Conservation (phyloP, 2,797 vertebrate species). For the Eutrigla gurnardus region DNA sequence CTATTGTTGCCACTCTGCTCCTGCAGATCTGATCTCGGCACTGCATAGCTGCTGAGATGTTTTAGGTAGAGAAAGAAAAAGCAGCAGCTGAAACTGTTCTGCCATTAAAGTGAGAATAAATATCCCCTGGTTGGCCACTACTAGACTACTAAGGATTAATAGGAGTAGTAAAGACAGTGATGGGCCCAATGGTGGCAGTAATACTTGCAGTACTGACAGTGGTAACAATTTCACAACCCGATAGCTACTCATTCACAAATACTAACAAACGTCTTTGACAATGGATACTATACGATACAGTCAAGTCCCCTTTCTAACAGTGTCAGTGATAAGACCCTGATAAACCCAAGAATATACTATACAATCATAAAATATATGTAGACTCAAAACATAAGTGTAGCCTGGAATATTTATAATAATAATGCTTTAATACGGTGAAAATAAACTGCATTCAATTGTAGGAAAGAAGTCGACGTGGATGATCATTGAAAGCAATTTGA, state of each 20-base stretch:
- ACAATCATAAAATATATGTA: not conserved
- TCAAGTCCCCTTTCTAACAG: too few species aligned
- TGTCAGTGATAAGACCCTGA: too few species aligned
- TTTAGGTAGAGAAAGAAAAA: not conserved
- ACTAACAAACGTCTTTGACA: not conserved
- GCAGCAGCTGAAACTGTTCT: not conserved
- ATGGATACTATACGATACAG: too few species aligned
- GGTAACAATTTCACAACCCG: not conserved
- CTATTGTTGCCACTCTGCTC: not conserved
- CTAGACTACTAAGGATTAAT: not conserved
- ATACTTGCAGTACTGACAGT: not conserved
- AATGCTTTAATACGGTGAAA: not conserved
- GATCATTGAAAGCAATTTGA: too few species aligned
- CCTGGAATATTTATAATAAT: not conserved
- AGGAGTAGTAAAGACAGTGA: not conserved
- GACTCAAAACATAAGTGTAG: not conserved
- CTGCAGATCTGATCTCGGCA: conserved; percentile 6
- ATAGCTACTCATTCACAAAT: not conserved
- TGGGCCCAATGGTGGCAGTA: not conserved
- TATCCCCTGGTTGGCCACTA: not conserved
- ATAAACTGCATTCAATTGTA: not conserved
- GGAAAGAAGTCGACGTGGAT: not conserved
- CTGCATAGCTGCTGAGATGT: not conserved
- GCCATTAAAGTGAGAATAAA: not conserved
- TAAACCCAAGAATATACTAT: too few species aligned